These are phyloP conservation scores for Pelvicachromis taeniatus DNA, from an alignment of 2,113 vertebrate species.

Conservation along the genomic window DNA sequence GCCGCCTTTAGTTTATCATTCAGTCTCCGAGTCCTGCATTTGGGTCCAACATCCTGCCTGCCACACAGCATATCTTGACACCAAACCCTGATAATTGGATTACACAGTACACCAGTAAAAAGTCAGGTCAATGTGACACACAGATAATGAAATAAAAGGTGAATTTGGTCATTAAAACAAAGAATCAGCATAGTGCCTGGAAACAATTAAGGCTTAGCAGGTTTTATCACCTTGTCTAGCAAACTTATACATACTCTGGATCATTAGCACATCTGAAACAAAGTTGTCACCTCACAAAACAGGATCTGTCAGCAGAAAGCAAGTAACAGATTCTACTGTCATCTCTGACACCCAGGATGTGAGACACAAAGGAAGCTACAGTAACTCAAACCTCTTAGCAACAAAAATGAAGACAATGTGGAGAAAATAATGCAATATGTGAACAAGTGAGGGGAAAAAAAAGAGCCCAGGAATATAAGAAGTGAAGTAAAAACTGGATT, in stretches of 20 bases:
- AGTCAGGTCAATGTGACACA: background rate
- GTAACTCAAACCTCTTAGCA: background rate
- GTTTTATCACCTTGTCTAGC: slow-evolving; percentile 24
- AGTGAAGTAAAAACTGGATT: background rate
- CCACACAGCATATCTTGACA: no score
- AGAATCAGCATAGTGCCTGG: background rate
- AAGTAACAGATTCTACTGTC: background rate
- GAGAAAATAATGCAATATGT: background rate
- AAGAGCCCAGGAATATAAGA: background rate
- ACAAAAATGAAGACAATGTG: background rate
- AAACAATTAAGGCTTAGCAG: background rate
- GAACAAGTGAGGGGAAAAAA: background rate
- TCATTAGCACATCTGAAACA: slow-evolving; percentile 41
- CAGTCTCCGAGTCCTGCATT: no score
- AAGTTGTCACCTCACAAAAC: background rate
- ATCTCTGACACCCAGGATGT: background rate
- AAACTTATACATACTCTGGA: slow-evolving; percentile 16
- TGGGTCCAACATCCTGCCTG: no score
- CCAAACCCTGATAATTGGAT: background rate
- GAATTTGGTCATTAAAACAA: background rate
- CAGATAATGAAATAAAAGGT: background rate
- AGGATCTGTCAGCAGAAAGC: slow-evolving; percentile 16
- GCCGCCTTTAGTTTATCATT: no score
- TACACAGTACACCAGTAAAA: background rate
- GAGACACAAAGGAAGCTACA: background rate